Evolutionary conservation across 2,113 vertebrate species (phyloP).

Genomic region (Myanophis thanlyinensis): DNA sequence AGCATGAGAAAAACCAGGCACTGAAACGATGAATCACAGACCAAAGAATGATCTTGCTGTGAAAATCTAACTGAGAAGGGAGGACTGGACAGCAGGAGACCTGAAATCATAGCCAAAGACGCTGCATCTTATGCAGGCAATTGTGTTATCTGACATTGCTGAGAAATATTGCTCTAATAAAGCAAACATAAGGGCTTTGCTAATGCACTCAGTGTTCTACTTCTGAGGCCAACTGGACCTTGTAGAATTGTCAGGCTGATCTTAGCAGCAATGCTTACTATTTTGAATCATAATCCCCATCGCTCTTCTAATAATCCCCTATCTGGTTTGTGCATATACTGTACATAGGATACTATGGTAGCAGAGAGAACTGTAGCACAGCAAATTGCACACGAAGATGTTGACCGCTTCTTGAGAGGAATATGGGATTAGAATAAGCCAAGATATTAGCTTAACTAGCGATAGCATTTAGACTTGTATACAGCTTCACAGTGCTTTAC

Average conservation of each 20-base stretch:
- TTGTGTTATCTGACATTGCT: background rate
- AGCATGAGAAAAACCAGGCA: background rate
- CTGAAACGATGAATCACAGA: background rate
- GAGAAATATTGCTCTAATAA: background rate
- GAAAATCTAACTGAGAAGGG: constrained; percentile 8
- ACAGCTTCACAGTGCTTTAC: no score
- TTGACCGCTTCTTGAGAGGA: background rate
- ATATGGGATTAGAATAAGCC: background rate
- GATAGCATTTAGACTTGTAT: no score
- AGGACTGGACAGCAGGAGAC: background rate
- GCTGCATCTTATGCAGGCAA: background rate
- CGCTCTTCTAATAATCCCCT: background rate
- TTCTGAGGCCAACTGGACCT: background rate
- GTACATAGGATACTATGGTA: background rate
- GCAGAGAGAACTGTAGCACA: background rate
- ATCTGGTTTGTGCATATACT: background rate
- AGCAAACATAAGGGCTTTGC: background rate
- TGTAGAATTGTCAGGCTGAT: background rate
- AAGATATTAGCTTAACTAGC: background rate
- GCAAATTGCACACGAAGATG: background rate
- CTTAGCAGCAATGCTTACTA: background rate
- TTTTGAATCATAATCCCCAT: background rate
- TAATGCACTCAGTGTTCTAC: background rate
- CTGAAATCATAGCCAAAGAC: constrained; percentile 3
- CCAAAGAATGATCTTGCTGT: constrained; percentile 8